Conservation (phyloP, 2,797 vertebrate genomes). For the Lepidocolaptes lacrymiger region DNA sequence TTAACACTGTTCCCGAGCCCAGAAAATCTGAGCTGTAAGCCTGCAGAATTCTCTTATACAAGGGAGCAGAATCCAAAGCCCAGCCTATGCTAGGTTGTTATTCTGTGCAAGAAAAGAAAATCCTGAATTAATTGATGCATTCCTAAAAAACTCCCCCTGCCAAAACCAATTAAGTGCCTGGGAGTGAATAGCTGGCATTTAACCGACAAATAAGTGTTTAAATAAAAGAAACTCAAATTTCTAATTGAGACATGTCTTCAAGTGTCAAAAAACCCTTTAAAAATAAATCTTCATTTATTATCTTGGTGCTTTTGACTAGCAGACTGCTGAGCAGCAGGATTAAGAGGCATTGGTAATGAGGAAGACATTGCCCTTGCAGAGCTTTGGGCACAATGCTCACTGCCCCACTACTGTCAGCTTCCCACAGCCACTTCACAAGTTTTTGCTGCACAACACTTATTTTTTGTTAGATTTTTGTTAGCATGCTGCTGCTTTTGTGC, state of each 20-base stretch:
- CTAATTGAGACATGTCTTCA: background rate
- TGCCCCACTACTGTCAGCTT: background rate
- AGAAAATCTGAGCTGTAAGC: background rate
- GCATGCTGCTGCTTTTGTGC: background rate
- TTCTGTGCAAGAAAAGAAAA: background rate
- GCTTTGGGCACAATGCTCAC: background rate
- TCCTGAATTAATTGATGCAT: background rate
- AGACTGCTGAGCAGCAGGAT: background rate
- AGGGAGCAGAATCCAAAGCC: background rate
- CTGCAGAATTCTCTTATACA: background rate
- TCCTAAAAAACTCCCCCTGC: background rate
- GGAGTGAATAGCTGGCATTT: background rate
- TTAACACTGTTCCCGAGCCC: background rate
- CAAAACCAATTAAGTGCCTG: background rate
- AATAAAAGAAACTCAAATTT: background rate
- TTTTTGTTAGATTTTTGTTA: background rate
- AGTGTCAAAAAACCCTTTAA: background rate
- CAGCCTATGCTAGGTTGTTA: background rate
- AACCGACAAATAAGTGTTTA: background rate
- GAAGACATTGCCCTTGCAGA: background rate
- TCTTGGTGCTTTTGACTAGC: background rate
- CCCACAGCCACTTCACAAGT: background rate
- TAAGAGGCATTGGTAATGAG: background rate
- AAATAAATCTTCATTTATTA: constrained; percentile 16
- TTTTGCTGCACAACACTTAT: background rate